Evolutionary conservation across 2,797 vertebrate species (phyloP).

Genomic region (Scyliorhinus canicula): DNA sequence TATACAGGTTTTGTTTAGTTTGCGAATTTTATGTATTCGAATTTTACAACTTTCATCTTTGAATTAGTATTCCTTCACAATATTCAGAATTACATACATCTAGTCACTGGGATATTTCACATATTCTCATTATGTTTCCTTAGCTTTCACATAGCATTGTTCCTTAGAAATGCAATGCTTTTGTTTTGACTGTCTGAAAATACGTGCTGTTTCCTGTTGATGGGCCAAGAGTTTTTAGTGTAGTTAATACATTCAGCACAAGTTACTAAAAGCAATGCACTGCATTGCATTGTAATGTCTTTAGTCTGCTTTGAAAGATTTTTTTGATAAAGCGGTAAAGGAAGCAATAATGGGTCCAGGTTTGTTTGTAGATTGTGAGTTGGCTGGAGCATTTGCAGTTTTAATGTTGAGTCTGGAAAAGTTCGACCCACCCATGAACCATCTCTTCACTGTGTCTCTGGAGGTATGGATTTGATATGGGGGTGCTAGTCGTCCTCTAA

Average conservation of each 20-base stretch:
- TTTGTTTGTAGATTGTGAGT: neutral
- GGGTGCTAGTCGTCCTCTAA: neutral
- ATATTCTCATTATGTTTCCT: neutral
- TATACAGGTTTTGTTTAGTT: neutral
- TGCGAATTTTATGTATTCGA: neutral
- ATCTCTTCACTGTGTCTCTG: neutral
- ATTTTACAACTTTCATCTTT: neutral
- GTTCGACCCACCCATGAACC: neutral
- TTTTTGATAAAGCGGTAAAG: neutral
- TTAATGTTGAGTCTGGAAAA: neutral
- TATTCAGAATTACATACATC: neutral
- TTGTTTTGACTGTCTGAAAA: neutral
- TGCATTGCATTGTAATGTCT: neutral
- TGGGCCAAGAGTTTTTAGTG: neutral
- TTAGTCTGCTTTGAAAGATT: neutral
- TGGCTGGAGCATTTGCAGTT: neutral
- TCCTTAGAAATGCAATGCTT: neutral
- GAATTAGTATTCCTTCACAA: neutral
- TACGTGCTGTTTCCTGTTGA: neutral
- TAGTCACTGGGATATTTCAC: neutral
- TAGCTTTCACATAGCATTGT: neutral
- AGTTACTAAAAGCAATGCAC: neutral
- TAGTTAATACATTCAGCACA: too few relatives aligned
- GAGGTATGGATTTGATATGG: neutral
- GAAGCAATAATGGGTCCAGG: neutral